Conservation (phyloP, 2,888 invertebrate genomes). For the Spialia ferax region DNA sequence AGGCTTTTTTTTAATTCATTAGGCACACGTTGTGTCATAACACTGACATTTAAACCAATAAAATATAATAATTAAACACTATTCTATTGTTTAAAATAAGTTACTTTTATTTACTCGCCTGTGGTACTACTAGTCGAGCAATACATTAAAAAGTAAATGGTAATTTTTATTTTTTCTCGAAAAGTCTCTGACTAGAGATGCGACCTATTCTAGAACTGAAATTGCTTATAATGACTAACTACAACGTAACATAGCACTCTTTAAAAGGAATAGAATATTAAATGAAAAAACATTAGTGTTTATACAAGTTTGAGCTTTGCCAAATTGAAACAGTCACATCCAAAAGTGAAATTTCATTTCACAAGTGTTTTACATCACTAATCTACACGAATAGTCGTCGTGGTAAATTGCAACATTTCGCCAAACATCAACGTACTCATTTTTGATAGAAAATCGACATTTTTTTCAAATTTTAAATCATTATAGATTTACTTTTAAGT, state of each 20-base stretch:
- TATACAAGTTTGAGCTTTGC: slow-evolving; percentile 82
- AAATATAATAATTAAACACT: slow-evolving; percentile 51
- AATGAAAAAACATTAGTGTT: slow-evolving; percentile 60
- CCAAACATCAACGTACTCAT: slow-evolving; percentile 1
- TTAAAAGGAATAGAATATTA: slow-evolving; percentile 67
- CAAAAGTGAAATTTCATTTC: slow-evolving; percentile 79
- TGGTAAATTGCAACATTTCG: slow-evolving; percentile 14
- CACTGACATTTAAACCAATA: slow-evolving; percentile 70
- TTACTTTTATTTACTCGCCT: slow-evolving; percentile 76
- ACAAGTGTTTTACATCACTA: slow-evolving; percentile 53
- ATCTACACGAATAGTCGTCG: slow-evolving; percentile 18
- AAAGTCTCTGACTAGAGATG: slow-evolving; percentile 86
- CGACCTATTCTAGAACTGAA: slow-evolving; percentile 77
- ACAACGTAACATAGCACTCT: slow-evolving; percentile 80
- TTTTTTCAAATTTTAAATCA: slow-evolving; percentile 7
- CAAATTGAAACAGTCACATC: slow-evolving; percentile 66
- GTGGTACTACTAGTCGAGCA: slow-evolving; percentile 71
- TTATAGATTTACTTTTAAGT: background rate
- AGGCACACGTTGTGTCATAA: slow-evolving; percentile 20
- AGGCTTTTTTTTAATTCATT: slow-evolving; percentile 21
- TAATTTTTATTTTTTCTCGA: slow-evolving; percentile 73
- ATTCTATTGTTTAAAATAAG: slow-evolving; percentile 63
- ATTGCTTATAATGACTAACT: slow-evolving; percentile 69
- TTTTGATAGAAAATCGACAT: background rate
- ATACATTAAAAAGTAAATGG: slow-evolving; percentile 83